Evolutionary conservation across 64 coral and sea anemone species (phyloP).

Genomic region (Astreopora myriophthalma): DNA sequence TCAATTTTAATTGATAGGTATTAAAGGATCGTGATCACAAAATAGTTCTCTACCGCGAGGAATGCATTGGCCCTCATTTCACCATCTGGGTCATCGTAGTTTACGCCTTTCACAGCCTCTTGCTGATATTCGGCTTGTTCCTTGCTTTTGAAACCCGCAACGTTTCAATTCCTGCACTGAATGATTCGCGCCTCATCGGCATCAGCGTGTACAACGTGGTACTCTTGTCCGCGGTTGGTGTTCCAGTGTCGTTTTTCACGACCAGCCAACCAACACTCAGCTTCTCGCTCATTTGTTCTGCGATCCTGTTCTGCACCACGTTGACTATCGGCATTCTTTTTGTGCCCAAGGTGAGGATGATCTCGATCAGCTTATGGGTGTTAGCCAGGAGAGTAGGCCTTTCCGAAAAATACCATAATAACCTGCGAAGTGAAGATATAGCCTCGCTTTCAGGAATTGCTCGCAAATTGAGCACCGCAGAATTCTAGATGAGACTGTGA

Average conservation of each 20-base stretch:
- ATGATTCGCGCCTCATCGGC: conserved; percentile 88
- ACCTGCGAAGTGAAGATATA: too few species aligned
- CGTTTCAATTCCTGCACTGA: conserved; percentile 82
- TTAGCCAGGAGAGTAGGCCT: too few species aligned
- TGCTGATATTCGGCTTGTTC: conserved; percentile 86
- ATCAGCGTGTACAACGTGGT: conserved; percentile 96
- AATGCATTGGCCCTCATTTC: conserved; percentile 77
- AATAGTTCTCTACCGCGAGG: conserved; percentile 73
- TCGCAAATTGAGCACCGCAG: too few species aligned
- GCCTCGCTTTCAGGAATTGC: too few species aligned
- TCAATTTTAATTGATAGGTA: conserved; percentile 48
- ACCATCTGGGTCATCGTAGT: conserved; percentile 71
- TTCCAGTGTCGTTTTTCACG: conserved; percentile 80
- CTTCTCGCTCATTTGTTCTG: conserved; percentile 79
- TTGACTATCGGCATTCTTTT: conserved; percentile 86
- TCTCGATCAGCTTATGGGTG: too few species aligned
- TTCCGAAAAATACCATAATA: too few species aligned
- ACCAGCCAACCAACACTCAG: conserved; percentile 60
- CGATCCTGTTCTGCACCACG: conserved; percentile 86
- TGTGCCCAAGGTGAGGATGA: conserved; percentile 73
- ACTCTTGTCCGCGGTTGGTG: conserved; percentile 83
- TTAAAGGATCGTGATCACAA: conserved; percentile 79
- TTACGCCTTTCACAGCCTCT: conserved; percentile 82
- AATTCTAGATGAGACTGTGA: too few species aligned
- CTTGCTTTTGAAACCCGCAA: conserved; percentile 88